A percentile compares a stretch with the other conserved stretches of the same genome.
Conservation (phyloP, 2,888 invertebrate species). For the Priapulus caudatus region DNA sequence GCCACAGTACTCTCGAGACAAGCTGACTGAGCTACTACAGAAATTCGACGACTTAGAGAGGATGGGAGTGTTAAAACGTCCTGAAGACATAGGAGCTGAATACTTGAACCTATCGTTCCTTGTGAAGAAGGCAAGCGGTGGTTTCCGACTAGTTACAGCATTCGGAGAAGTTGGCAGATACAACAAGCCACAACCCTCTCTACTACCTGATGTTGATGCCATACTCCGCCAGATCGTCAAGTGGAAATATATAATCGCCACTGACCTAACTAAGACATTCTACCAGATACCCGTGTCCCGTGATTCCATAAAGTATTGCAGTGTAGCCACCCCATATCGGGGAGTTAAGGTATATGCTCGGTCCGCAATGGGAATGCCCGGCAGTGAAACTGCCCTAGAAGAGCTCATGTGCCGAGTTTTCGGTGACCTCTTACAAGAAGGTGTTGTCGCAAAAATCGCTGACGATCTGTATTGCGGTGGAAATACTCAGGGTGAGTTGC, state of each 20-base stretch:
- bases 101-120: conserved; percentile 25
- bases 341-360: conserved; percentile 19
- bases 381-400: conserved; percentile 22
- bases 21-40: conserved; percentile 19
- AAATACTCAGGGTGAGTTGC: conserved; percentile 17
- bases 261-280: conserved; percentile 19
- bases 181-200: conserved; percentile 8
- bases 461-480: conserved; percentile 23
- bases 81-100: conserved; percentile 20
- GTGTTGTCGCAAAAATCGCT: conserved; percentile 20
- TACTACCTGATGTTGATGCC: conserved; percentile 10
- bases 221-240: conserved; percentile 4
- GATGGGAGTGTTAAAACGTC: conserved; percentile 18
- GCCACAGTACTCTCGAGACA: conserved; percentile 21
- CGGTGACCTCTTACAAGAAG: conserved; percentile 18
- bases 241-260: conserved; percentile 13
- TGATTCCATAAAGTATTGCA: conserved; percentile 23
- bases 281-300: conserved; percentile 20
- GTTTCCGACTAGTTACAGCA: conserved; percentile 19
- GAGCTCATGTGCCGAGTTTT: conserved; percentile 13
- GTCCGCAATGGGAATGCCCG: conserved; percentile 17
- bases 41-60: conserved; percentile 23
- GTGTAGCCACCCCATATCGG: conserved; percentile 20
- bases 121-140: conserved; percentile 19
- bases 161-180: conserved; percentile 7